Percentiles rank a stretch among this genome's conserved stretches.
Conservation (phyloP, 2,888 invertebrate genomes). For the Julus scandinavius region DNA sequence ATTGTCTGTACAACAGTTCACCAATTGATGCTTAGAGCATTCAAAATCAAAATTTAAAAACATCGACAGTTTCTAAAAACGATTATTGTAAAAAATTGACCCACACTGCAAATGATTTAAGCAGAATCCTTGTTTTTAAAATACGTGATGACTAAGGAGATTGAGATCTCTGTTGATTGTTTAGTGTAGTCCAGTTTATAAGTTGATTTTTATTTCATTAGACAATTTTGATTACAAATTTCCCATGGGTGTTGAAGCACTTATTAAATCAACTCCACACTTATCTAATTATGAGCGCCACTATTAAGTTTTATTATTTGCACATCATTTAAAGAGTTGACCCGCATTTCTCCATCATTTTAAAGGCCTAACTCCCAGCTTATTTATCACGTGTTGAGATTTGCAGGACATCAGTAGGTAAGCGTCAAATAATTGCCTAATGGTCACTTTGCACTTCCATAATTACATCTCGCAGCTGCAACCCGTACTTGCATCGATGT, state of each 20-base stretch:
- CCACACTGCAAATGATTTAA: too few species aligned
- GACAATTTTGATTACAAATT: neutral
- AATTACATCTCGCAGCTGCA: neutral
- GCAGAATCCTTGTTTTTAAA: too few species aligned
- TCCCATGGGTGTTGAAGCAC: neutral
- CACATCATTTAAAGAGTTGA: neutral
- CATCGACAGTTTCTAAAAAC: too few species aligned
- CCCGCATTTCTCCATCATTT: neutral
- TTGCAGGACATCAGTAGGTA: neutral
- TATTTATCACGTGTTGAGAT: neutral
- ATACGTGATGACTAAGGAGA: too few species aligned
- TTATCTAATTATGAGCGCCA: neutral
- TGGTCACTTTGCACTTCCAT: slow-evolving; percentile 34
- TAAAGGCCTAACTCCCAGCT: neutral
- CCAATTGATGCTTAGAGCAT: too few species aligned
- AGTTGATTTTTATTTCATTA: too few species aligned
- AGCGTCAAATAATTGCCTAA: neutral
- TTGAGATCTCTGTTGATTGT: too few species aligned
- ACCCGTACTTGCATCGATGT: neutral
- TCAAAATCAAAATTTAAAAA: too few species aligned
- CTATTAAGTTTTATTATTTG: neutral
- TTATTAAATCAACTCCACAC: neutral
- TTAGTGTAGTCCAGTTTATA: too few species aligned
- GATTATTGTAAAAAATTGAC: too few species aligned
- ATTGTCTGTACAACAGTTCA: too few species aligned